Conservation (phyloP, 1,140 invertebrate genomes). For the Brachionus sp. region DNA sequence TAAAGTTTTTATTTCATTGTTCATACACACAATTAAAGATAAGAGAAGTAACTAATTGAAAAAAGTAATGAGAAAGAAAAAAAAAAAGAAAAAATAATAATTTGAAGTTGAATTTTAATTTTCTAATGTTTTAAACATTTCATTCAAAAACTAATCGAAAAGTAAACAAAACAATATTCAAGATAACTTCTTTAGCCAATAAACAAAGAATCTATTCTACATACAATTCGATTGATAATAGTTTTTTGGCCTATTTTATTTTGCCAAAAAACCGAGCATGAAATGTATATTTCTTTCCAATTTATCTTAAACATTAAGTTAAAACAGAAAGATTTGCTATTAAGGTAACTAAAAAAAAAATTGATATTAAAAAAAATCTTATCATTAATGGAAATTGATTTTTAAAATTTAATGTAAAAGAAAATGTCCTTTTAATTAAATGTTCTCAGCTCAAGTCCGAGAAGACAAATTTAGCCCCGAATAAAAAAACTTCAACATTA, state of each 20-base stretch:
- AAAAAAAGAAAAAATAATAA: neutral
- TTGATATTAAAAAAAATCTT: neutral
- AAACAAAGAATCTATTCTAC: neutral
- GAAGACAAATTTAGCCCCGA: neutral
- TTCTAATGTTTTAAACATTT: constrained; percentile 30
- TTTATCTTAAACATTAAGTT: neutral
- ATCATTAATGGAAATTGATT: neutral
- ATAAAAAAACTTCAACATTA: constrained; percentile 5
- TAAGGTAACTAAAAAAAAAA: neutral
- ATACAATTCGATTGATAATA: neutral
- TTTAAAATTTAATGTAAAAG: neutral
- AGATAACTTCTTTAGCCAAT: neutral
- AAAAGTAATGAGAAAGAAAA: neutral
- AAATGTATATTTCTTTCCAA: neutral
- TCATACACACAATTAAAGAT: neutral
- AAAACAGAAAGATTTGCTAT: neutral
- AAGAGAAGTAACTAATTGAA: neutral
- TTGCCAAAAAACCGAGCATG: neutral
- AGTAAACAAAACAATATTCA: neutral
- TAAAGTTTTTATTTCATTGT: neutral
- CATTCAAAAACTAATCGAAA: neutral
- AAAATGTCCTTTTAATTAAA: neutral
- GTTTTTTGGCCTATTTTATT: neutral
- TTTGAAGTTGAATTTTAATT: neutral
- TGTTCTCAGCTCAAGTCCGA: neutral